Evolutionary conservation across 2,888 invertebrate species (phyloP).

Genomic region (Drosophila melanosoma): DNA sequence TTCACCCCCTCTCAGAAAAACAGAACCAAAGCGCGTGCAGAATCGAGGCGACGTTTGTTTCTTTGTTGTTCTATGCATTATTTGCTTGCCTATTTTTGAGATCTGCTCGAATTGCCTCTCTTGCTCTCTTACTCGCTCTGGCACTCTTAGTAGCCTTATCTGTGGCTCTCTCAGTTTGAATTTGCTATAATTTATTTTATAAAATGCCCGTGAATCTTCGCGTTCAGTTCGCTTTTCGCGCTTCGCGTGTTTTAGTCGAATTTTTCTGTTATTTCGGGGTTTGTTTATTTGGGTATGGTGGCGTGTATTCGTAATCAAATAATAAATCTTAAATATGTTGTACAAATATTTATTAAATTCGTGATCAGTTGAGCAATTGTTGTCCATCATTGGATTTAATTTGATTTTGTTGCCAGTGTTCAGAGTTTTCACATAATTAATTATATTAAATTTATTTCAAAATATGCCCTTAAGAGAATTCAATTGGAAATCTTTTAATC

Average conservation of each 20-base stretch:
- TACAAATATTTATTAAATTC: constrained; percentile 41
- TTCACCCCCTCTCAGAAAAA: constrained; percentile 14
- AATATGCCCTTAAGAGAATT: constrained; percentile 8
- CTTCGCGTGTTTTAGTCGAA: constrained; percentile 69
- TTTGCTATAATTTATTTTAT: constrained; percentile 44
- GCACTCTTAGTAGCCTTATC: constrained; percentile 31
- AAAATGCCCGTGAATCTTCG: constrained; percentile 69
- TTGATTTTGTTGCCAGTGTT: background rate
- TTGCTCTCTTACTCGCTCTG: constrained; percentile 3
- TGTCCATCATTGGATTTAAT: constrained; percentile 5
- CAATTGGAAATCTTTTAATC: constrained; percentile 16
- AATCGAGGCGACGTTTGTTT: constrained; percentile 30
- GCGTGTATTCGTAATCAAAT: constrained; percentile 30
- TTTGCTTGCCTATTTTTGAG: constrained; percentile 67
- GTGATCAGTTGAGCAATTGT: constrained; percentile 20
- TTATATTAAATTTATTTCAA: constrained; percentile 10
- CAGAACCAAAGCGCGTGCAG: constrained; percentile 24
- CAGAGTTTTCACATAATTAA: constrained; percentile 6
- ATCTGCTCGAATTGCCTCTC: constrained; percentile 30
- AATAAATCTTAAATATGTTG: constrained; percentile 32
- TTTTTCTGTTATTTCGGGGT: constrained; percentile 27
- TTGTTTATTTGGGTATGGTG: constrained; percentile 36
- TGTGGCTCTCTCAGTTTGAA: constrained; percentile 31
- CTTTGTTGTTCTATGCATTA: constrained; percentile 40
- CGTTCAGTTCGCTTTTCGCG: constrained; percentile 67